A percentile compares a stretch with the other conserved stretches of the same genome.
Evolutionary conservation across 2,797 vertebrate species (phyloP).

Genomic region (Falco columbarius): DNA sequence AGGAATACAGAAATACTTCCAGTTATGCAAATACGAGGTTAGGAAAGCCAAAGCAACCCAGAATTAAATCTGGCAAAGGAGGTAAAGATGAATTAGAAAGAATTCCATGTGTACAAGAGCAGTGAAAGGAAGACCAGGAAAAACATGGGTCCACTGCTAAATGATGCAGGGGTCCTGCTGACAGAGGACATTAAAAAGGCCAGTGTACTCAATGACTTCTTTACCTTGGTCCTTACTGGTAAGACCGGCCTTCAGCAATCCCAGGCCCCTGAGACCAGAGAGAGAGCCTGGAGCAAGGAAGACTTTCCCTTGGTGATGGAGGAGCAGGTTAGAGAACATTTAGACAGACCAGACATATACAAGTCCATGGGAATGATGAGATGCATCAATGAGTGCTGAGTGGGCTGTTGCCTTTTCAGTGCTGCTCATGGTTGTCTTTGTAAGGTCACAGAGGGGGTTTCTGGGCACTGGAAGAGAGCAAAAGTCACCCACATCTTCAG

Average conservation of each 20-base stretch:
- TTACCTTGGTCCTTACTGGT: not conserved
- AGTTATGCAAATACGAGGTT: not conserved
- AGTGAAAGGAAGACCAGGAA: too few relatives aligned
- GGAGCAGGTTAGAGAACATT: not conserved
- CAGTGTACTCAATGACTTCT: not conserved
- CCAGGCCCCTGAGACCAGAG: not conserved
- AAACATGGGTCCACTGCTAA: not conserved
- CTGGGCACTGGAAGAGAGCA: not conserved
- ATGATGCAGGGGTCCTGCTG: not conserved
- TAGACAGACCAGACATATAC: not conserved
- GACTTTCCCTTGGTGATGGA: not conserved
- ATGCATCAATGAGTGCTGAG: not conserved
- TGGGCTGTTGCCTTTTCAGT: not conserved
- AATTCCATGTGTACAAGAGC: not conserved
- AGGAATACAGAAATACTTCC: not conserved
- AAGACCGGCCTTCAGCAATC: not conserved
- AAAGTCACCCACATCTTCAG: not conserved
- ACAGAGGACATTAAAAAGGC: not conserved
- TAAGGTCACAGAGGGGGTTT: not conserved
- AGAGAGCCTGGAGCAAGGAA: not conserved
- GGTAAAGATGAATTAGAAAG: not conserved
- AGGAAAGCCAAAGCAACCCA: not conserved
- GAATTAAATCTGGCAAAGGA: not conserved
- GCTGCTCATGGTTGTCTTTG: not conserved
- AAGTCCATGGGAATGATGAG: not conserved